Evolutionary conservation across 2,797 vertebrate species (phyloP), one percentile per base, ranked within the genome.

Genomic region (Spinus pinus): DNA sequence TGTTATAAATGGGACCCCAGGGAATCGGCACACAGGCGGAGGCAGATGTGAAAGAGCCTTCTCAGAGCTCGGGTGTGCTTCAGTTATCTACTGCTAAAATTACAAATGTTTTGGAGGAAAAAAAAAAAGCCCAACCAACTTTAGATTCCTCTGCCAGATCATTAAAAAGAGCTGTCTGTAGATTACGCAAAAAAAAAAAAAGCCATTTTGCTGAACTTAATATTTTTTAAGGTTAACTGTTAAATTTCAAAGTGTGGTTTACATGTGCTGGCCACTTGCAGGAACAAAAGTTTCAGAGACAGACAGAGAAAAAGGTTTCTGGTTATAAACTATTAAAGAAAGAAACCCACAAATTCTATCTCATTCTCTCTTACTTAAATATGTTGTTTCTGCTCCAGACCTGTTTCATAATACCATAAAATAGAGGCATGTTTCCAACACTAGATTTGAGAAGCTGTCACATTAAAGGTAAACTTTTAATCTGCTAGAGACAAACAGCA

Each of bases 1-100:
- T 97, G 97, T 97, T 97, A 97, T 97, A 98, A 98, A 98, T 97
- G 97, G 97, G 97, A 96, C 97, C 94, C 97, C 84, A 78, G 98
- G 97, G 97, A 97, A 97, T 95, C 96, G 0, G 91, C 87, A 47
- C 96, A 96, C 96, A 97, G 96, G 96, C 97, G 1, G 83, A 79
- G 96, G 96, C 98, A 98, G 97, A 98, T 97, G 97, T 53, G 96
- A 97, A 96, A 97, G 95, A 91, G 72, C 81, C 92, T 94, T 90
- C 93, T 97, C 92, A 81, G 84, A 94, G 54, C 87, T 83, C 51
- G 90, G 95, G 41, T 58, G 80, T 92, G 65, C 88, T 94, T 95
- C 89, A 94, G 91, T 84, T 97, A 93, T 96, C 96, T 89, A 73
- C 91, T 64, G 92, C 69, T 95, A 92, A 97, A 97, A 97, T 94